phyloP scores from a whole-genome alignment of 2,888 invertebrate genomes.

The Apamea sordens region DNA sequence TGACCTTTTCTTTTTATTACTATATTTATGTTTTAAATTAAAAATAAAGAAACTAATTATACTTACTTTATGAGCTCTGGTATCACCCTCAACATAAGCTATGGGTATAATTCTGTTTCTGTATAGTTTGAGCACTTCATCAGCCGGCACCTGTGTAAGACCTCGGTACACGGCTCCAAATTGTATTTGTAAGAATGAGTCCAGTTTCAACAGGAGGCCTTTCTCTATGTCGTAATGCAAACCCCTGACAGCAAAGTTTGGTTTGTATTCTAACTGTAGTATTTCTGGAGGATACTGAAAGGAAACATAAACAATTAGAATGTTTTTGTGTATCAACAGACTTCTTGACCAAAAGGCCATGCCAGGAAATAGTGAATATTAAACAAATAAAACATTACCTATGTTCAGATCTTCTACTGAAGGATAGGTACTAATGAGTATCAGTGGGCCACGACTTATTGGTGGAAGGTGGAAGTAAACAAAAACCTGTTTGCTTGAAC shows the following conservation, averaged over 20 bases:
- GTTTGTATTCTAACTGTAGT: slow-evolving; percentile 94
- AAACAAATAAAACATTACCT: not conserved
- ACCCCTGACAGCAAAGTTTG: slow-evolving; percentile 98
- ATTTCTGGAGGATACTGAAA: slow-evolving; percentile 97
- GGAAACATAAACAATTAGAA: not conserved
- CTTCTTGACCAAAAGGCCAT: not conserved
- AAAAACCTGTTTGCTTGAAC: slow-evolving; percentile 15
- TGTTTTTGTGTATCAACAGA: not conserved
- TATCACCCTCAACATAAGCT: slow-evolving; percentile 95
- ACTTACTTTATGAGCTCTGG: slow-evolving; percentile 92
- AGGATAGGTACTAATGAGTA: not conserved
- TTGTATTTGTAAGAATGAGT: slow-evolving; percentile 99
- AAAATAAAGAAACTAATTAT: slow-evolving; percentile 29
- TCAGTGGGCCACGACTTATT: not conserved
- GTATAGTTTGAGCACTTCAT: slow-evolving; percentile 96
- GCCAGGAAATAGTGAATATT: not conserved
- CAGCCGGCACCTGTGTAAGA: slow-evolving; percentile 94
- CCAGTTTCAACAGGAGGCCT: slow-evolving; percentile 97
- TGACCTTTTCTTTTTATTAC: not conserved
- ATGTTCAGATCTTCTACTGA: not conserved
- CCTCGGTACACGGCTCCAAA: slow-evolving; percentile 98
- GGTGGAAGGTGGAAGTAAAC: not conserved
- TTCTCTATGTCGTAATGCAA: slow-evolving; percentile 99
- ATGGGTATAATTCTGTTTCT: slow-evolving; percentile 96
- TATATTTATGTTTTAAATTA: not conserved